phyloP scores from a whole-genome alignment of 2,113 vertebrate species.

The Calyptomena viridis region DNA sequence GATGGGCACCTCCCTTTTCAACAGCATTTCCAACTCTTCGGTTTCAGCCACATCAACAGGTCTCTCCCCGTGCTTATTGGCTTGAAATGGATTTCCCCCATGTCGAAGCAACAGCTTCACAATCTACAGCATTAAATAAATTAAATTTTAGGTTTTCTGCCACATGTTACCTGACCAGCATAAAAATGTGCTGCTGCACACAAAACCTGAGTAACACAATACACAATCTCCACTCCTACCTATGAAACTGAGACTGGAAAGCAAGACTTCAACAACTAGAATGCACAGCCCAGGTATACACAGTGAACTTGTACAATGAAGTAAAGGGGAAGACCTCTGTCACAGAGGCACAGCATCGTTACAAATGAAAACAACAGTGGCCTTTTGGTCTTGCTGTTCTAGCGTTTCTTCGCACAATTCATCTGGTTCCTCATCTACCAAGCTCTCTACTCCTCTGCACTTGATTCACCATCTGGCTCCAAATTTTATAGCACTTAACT shows the following conservation, averaged over 20 bases:
- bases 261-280: not conserved
- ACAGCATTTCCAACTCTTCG: conserved; percentile 89
- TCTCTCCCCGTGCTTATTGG: conserved; percentile 94
- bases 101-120: conserved; percentile 94
- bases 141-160: not conserved
- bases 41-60: conserved; percentile 97
- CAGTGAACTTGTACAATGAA: not conserved
- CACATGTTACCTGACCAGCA: not conserved
- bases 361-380: not conserved
- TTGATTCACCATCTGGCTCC: not conserved
- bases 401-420: not conserved
- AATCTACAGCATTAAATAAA: conserved; percentile 78
- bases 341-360: not conserved
- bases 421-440: not conserved
- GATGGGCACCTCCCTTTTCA: conserved; percentile 89
- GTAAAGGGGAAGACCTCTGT: not conserved
- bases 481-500: not conserved
- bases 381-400: not conserved
- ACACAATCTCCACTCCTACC: not conserved
- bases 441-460: not conserved
- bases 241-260: not conserved
- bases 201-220: accelerated
- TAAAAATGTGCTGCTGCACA: not conserved
- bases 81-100: conserved; percentile 95
- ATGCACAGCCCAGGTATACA: not conserved